These are phyloP conservation scores for Microcebus lehilahytsara DNA, from an alignment of 2,113 vertebrate species.

Conservation along the genomic window DNA sequence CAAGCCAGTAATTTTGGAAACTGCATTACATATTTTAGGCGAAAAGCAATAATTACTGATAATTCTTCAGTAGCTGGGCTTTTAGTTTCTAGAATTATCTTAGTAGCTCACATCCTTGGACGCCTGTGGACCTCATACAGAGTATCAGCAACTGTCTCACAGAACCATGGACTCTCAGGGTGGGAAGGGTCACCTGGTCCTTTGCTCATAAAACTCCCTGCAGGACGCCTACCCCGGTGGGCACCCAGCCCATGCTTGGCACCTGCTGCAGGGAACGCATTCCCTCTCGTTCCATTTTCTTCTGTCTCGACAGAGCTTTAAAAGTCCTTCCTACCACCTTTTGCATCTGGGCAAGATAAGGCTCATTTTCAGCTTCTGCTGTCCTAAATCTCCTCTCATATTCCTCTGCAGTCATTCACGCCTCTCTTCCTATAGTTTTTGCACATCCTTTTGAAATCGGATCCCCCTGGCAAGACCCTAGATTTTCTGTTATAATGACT, in stretches of 20 bases:
- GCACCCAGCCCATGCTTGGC: accelerated
- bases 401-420: not conserved
- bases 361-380: not conserved
- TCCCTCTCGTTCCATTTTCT: not conserved
- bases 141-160: not conserved
- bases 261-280: not conserved
- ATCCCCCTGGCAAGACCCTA: not conserved
- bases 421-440: not conserved
- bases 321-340: not conserved
- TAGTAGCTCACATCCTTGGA: not conserved
- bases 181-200: not conserved
- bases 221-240: not conserved
- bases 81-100: not conserved
- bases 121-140: not conserved
- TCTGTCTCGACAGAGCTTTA: not conserved
- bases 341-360: not conserved
- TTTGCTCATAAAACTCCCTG: not conserved
- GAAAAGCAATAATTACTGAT: not conserved
- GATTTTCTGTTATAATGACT: not conserved
- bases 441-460: not conserved
- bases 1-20: not conserved
- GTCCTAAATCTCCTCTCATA: not conserved
- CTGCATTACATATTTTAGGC: not conserved
- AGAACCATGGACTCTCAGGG: not conserved
- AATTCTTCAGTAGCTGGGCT: not conserved